phyloP scores from a whole-genome alignment of 2,797 vertebrate species.

The Mionectes olivaceus region DNA sequence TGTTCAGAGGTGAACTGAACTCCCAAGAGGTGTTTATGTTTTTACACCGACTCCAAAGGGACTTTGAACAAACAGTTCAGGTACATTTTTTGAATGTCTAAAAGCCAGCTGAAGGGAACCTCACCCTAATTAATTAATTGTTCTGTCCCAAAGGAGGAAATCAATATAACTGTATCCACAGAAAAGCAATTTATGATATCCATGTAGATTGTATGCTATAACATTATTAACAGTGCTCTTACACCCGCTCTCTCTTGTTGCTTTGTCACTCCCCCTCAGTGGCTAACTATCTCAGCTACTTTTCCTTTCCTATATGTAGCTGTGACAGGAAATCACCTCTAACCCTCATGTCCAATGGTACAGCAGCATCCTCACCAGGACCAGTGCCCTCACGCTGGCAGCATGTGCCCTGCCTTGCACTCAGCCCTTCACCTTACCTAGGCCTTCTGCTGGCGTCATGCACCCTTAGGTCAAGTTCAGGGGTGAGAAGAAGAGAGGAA shows the following conservation, averaged over 20 bases:
- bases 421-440: not conserved
- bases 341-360: not conserved
- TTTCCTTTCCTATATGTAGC: not conserved
- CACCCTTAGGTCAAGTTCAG: not conserved
- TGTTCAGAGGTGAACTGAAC: not conserved
- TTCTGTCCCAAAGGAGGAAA: not conserved
- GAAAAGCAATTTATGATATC: not conserved
- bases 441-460: not conserved
- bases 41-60: not conserved
- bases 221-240: not conserved
- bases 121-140: not conserved
- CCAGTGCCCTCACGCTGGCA: rapidly evolving
- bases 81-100: not conserved
- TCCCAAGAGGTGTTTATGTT: not conserved
- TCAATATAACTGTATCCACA: not conserved
- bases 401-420: rapidly evolving
- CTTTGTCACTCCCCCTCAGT: not conserved
- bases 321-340: not conserved
- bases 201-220: not conserved
- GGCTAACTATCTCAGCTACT: not conserved
- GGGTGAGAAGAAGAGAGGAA: not conserved
- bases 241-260: not conserved
- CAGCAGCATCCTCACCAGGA: not conserved
- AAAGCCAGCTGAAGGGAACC: not conserved
- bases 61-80: not conserved